Conservation (phyloP, 2,888 invertebrate genomes). For the Gisinianus flammeolus region DNA sequence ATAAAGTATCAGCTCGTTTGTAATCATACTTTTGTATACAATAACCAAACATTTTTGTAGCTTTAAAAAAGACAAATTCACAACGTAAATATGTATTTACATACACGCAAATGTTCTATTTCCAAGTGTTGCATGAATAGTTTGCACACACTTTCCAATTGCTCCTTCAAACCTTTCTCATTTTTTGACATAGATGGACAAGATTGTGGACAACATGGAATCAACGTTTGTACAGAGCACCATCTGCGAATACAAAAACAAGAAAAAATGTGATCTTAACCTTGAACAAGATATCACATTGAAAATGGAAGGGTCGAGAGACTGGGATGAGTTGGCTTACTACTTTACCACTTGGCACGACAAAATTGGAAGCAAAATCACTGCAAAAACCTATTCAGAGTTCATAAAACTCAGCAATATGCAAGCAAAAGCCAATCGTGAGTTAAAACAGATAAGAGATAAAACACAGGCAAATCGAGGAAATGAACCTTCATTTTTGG, state of each 20-base stretch:
- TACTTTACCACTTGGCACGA: slow-evolving; percentile 59
- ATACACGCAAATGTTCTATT: background rate
- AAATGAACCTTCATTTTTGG: no score
- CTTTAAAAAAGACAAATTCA: background rate
- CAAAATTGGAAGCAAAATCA: slow-evolving; percentile 49
- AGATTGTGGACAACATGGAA: background rate
- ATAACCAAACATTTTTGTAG: background rate
- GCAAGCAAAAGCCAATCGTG: slow-evolving; percentile 59
- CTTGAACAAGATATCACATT: slow-evolving; percentile 3
- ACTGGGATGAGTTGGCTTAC: slow-evolving; percentile 58
- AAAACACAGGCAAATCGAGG: no score
- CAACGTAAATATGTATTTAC: background rate
- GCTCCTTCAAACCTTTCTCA: background rate
- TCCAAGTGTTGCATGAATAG: background rate
- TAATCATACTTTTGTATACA: background rate
- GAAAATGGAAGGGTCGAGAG: slow-evolving; percentile 16
- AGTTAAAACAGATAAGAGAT: background rate
- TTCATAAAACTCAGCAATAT: slow-evolving; percentile 62
- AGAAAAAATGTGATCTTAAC: slow-evolving; percentile 8
- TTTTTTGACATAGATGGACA: background rate
- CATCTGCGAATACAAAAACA: slow-evolving; percentile 9
- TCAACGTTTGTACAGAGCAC: background rate
- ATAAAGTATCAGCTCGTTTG: slow-evolving; percentile 4
- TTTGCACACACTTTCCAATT: background rate
- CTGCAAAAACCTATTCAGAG: slow-evolving; percentile 60